Evolutionary conservation across 1,140 invertebrate species (phyloP), one percentile per base, ranked within the genome.

Genomic region (Drosophila kohkoa): DNA sequence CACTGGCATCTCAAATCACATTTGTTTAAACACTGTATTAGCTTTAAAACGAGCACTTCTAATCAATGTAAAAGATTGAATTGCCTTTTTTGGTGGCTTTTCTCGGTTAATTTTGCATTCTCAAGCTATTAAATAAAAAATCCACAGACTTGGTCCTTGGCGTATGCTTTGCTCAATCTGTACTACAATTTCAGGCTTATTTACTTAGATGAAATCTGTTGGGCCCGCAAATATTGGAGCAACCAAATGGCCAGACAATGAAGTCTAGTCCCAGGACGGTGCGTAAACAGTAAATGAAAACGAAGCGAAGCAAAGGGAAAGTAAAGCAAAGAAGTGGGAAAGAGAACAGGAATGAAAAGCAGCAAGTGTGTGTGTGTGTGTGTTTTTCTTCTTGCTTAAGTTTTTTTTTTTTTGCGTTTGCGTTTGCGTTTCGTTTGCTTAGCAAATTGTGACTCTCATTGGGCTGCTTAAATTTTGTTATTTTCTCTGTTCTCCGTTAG

Each of bases 251-350:
- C 28, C 71, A 38, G 57, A 38, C 66, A 68, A 60, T 68, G 65
- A 43, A 68, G 38, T 69, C 48, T 0, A 55, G 55, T 74, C 71
- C 71, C 71, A 38, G 71, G 57, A 55, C 49, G 20, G 4, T 7
- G 71, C 55, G 71, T 54, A 52, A 55, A 16, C 65, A 60, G 48
- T 69, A 62, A 74, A 74, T 74, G 71, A 69, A 74, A 74, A 60
- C n/a, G 35, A 3, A 51, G 11, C 7, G 35, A 3, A 11, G 35
- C 35, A 38, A 58, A 41, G 38, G 16, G 7, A 30, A 49, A 20
- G 11, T 5, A 25, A 13, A 60, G 43, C 1, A 28, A 30, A 5
- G 11, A 2, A 30, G 10, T 5, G 41, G 13, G 15, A 15, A 15
- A 15, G 15, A 1, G 20, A 25, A 25, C 20, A 3, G 20, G 20